Conservation (phyloP, 2,888 invertebrate species). For the Argyresthia goedartella region DNA sequence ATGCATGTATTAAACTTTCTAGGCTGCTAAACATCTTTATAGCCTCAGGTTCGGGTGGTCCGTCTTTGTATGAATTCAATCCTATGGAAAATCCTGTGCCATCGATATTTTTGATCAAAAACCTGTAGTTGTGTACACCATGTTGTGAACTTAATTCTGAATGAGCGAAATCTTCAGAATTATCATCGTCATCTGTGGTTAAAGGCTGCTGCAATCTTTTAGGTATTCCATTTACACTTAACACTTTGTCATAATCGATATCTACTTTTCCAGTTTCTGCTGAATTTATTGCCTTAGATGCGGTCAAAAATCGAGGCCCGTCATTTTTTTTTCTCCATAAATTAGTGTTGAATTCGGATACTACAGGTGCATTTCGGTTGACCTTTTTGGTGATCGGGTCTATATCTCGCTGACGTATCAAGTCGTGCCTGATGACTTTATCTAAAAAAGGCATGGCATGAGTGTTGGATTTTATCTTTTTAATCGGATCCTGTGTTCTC, state of each 20-base stretch:
- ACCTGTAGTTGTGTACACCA: constrained; percentile 32
- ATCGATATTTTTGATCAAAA: constrained; percentile 43
- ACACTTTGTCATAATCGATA: constrained; percentile 12
- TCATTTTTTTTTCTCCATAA: not conserved
- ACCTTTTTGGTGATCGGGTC: not conserved
- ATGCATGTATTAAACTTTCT: constrained; percentile 39
- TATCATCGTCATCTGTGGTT: constrained; percentile 21
- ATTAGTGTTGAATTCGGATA: not conserved
- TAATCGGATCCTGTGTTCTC: constrained; percentile 38
- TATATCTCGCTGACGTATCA: not conserved
- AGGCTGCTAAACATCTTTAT: constrained; percentile 45
- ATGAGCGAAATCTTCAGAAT: constrained; percentile 15
- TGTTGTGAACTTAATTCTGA: constrained; percentile 7
- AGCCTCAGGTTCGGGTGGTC: constrained; percentile 42
- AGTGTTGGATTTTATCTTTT: constrained; percentile 1
- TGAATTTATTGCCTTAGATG: constrained; percentile 39
- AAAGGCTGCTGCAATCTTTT: constrained; percentile 46
- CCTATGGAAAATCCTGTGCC: constrained; percentile 52
- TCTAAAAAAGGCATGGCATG: not conserved
- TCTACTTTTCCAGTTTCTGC: constrained; percentile 39
- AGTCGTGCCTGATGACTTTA: not conserved
- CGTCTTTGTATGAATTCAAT: constrained; percentile 46
- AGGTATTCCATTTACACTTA: constrained; percentile 9
- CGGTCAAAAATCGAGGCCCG: constrained; percentile 32
- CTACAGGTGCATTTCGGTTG: not conserved